Conservation (phyloP, 2,888 invertebrate species). For the Drosophila setosimentum region DNA sequence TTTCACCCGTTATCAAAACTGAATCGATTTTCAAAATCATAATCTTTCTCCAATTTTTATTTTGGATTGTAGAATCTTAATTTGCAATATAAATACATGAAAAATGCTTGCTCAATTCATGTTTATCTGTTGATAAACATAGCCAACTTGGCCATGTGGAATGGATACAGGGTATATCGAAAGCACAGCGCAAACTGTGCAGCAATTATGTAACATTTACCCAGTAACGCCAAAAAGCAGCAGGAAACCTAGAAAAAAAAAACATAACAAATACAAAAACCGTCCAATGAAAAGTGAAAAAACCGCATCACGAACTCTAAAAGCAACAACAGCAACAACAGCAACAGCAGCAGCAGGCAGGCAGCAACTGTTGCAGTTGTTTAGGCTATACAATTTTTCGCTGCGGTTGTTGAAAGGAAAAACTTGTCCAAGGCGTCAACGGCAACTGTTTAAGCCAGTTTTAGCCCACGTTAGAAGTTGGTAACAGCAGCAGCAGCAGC, state of each 20-base stretch:
- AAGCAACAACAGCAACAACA: constrained; percentile 25
- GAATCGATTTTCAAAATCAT: background rate
- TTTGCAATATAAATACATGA: background rate
- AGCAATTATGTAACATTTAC: constrained; percentile 83
- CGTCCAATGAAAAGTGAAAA: constrained; percentile 61
- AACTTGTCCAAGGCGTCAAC: constrained; percentile 65
- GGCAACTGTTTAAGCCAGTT: constrained; percentile 36
- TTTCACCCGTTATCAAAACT: too few species aligned
- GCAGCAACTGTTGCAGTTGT: constrained; percentile 35
- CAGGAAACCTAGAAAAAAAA: constrained; percentile 80
- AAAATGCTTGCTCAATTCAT: background rate
- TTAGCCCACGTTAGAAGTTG: constrained; percentile 60
- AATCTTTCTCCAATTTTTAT: background rate
- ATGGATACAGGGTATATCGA: constrained; percentile 1
- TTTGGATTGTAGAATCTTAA: background rate
- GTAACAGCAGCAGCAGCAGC: constrained; percentile 29
- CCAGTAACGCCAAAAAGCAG: constrained; percentile 81
- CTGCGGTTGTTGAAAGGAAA: constrained; percentile 67
- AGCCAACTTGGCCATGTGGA: background rate
- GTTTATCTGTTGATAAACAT: background rate
- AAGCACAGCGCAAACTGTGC: constrained; percentile 22
- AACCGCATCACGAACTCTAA: constrained; percentile 69
- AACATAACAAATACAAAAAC: constrained; percentile 32
- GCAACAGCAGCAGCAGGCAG: constrained; percentile 3
- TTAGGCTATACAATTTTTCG: constrained; percentile 34